A percentile compares a stretch with the other conserved stretches of the same genome.
These are phyloP conservation scores for Meiosimyza platycephala DNA, from an alignment of 2,888 invertebrate genomes.

Conservation along the genomic window DNA sequence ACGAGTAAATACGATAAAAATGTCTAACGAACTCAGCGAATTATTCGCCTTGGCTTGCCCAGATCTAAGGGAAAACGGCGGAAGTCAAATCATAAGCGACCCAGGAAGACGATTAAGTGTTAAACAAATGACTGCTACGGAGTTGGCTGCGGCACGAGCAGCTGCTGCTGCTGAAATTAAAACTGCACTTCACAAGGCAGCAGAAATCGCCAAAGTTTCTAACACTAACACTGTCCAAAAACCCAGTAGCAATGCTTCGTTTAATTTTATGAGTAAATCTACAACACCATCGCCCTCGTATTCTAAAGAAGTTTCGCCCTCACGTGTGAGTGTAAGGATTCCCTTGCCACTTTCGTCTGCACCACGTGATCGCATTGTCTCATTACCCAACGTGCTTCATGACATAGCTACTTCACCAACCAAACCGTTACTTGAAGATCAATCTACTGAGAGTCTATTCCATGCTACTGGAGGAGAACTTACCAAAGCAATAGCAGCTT, in stretches of 20 bases:
- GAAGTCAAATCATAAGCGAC: conserved; percentile 48
- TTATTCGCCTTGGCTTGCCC: conserved; percentile 61
- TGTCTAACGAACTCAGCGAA: conserved; percentile 63
- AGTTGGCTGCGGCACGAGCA: conserved; percentile 53
- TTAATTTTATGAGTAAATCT: too few species aligned
- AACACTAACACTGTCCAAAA: conserved; percentile 39
- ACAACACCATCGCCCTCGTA: not conserved
- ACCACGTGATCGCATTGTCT: conserved; percentile 51
- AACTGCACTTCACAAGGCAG: conserved; percentile 46
- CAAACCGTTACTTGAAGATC: conserved; percentile 36
- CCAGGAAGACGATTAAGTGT: conserved; percentile 61
- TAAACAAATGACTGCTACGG: conserved; percentile 63
- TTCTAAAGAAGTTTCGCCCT: too few species aligned
- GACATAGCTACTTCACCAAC: conserved; percentile 40
- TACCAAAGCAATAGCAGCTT: conserved; percentile 4
- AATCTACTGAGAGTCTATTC: conserved; percentile 36
- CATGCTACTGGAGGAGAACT: conserved; percentile 18
- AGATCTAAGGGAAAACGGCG: conserved; percentile 49
- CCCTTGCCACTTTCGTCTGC: conserved; percentile 45
- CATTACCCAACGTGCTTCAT: conserved; percentile 53
- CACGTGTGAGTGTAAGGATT: not conserved
- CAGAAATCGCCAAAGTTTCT: conserved; percentile 30
- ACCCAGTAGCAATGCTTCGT: not conserved
- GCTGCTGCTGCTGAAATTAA: conserved; percentile 56
- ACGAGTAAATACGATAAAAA: conserved; percentile 36